Percentiles rank a stretch among this genome's conserved stretches.
These are phyloP conservation scores for Lissonota sp. DNA, from an alignment of 2,888 invertebrate species.

Conservation along the genomic window DNA sequence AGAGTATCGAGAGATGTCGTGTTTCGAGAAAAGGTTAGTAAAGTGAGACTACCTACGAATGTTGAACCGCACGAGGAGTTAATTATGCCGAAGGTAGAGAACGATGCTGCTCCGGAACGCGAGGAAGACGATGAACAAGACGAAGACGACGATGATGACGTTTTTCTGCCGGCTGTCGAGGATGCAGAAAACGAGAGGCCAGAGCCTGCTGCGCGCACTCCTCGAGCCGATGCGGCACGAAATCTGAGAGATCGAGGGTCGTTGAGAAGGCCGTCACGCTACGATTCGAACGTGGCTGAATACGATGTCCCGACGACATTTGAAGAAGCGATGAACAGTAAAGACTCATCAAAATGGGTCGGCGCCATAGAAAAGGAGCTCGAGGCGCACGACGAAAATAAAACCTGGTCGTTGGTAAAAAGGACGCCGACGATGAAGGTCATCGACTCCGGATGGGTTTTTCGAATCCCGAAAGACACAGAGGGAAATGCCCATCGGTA, in stretches of 20 bases:
- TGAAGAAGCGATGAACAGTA: constrained; percentile 46
- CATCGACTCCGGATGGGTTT: constrained; percentile 45
- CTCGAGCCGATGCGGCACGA: neutral
- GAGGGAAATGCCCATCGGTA: constrained; percentile 32
- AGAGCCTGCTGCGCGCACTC: neutral
- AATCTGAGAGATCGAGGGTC: constrained; percentile 8
- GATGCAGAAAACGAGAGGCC: constrained; percentile 21
- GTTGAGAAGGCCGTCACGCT: constrained; percentile 7
- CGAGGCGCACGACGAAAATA: constrained; percentile 49
- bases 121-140: constrained; percentile 15
- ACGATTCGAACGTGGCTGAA: constrained; percentile 11
- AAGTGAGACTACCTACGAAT: neutral
- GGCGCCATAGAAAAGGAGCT: constrained; percentile 57
- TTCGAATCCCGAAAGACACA: constrained; percentile 5
- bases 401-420: constrained; percentile 58
- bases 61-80: constrained; percentile 22
- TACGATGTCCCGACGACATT: constrained; percentile 35
- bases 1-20: constrained; percentile 7
- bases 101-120: neutral
- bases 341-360: constrained; percentile 45
- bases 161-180: constrained; percentile 20
- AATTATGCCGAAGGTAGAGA: constrained; percentile 26
- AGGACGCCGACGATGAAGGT: constrained; percentile 11
- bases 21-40: neutral
- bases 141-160: constrained; percentile 40